Evolutionary conservation across 2,113 vertebrate genomes (phyloP), one percentile per base, ranked within the genome.

Genomic region (Cisticola juncidis): DNA sequence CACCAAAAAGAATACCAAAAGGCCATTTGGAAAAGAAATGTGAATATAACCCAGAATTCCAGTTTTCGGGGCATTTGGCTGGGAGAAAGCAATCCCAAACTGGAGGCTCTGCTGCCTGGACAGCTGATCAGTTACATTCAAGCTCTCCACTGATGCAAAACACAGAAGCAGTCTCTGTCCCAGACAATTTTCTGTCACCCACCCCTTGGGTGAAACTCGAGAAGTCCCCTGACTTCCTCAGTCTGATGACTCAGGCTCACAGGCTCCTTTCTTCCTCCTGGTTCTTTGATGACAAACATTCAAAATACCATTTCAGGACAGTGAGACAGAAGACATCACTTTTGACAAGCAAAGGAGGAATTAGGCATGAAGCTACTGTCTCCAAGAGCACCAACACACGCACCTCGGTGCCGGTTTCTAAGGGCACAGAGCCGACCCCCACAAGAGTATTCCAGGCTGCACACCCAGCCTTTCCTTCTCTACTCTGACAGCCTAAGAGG

Each of bases 171-270:
- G 26, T 9, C 16, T 20, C 48, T 40, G 31, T 50, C 16, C 65
- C 54, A 65, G 33, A 9, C 11, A 88, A 9, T 25, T 73, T 70
- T 51, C 65, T 85, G 65, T 60, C 40, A 69, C 20, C 1, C 5
- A 2, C 1, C 2, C 9, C 2, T 2, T 0, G 0, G 12, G 18
- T 38, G 38, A 45, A 35, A 19, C 54, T 53, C 3, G 0, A 12
- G 12, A 72, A 35, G 21, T 77, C 9, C 35, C 3, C 1, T 5
- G 0, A 42, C 35, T 64, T 64, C 20, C 17, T 20, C 9, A 1
- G 0, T 33, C 47, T 79, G 21, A 24, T 66, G n/a, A 56, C n/a
- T 65, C 54, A 24, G 35, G 2, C 1, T 2, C n/a, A 70, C 3
- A 60, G 23, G 9, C 4, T 70, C 21, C 33, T 85, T 88, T 74